Base-by-base conservation (phyloP, 2,797 vertebrate genomes). In the Acipenser oxyrinchus region DNA sequence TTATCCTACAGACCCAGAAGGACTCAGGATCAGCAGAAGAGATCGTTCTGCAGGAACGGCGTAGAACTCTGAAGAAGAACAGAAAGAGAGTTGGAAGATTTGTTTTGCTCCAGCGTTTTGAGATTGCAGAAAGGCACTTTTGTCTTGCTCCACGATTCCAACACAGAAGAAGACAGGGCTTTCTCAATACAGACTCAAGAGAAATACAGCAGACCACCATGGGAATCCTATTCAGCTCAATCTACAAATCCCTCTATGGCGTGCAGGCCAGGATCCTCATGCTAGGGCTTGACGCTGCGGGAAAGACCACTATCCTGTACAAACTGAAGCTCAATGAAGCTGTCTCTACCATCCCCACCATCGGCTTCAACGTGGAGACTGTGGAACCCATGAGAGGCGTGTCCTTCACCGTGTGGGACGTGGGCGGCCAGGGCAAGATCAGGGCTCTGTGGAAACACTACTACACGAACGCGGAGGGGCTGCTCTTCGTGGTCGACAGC, bases 401-500 rank as follows among this genome's bases (percentile, higher is more conserved):
- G 78, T 89, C 87, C 82, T 93, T 92, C 79, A 92, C 89, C 48
- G 89, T 93, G 78, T 92, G 90, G 90, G 91, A 93, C 1, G 88
- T 93, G 58, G 90, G 89, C 37, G 89, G 91, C 74, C 90, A 90
- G 76, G 83, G 88, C 76, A 89, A 88, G 79, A 91, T 93, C 72
- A 83, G 88, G 65, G 81, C 81, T 6, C 86, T 92, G 60, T 92
- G 91, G 90, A 90, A 83, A 78, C 87, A 91, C 73, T 90, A 90
- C 80, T 88, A 85, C 71, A 76, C 86, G 72, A 89, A 89, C 74
- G 87, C 87, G 23, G 87, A 92, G 76, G 89, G 89, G 4, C 37
- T 37, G 37, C 37, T 37, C 4, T 37, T 37, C 4, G 37, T 37
- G 37, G 37, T 37, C 4, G 37, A 37, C 37, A 37, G 37, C 37